Evolutionary conservation across 2,797 vertebrate genomes (phyloP).

Genomic region (Falco peregrinus): DNA sequence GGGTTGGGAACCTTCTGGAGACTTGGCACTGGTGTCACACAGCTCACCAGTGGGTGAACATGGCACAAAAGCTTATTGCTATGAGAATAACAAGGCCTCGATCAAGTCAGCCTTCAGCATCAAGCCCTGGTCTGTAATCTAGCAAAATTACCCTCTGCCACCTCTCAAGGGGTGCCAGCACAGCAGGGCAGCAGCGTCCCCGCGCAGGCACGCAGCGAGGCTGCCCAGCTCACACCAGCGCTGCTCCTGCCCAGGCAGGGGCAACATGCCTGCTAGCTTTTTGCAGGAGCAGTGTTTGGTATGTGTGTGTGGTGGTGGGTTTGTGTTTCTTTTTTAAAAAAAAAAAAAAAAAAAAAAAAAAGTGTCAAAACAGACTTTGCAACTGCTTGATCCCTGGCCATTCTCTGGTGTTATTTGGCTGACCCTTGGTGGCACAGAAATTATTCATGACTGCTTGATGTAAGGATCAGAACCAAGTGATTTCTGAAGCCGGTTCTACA

Average conservation of each 20-base stretch:
- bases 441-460: background rate
- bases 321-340: background rate
- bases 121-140: background rate
- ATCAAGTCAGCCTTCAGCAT: background rate
- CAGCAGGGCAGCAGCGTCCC: background rate
- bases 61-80: background rate
- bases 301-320: background rate
- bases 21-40: background rate
- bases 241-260: background rate
- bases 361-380: background rate
- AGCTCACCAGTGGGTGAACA: background rate
- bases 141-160: background rate
- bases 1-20: background rate
- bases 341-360: too few species aligned
- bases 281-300: background rate
- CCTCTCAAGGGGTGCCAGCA: accelerated
- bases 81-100: background rate
- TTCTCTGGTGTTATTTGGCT: background rate
- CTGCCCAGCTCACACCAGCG: accelerated
- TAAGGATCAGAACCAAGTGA: background rate
- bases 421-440: background rate
- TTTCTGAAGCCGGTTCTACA: background rate
- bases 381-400: background rate
- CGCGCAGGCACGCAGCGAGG: accelerated
- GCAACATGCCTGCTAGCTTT: background rate